Evolutionary conservation across 2,113 vertebrate species (phyloP).

Genomic region (Neogale vison): DNA sequence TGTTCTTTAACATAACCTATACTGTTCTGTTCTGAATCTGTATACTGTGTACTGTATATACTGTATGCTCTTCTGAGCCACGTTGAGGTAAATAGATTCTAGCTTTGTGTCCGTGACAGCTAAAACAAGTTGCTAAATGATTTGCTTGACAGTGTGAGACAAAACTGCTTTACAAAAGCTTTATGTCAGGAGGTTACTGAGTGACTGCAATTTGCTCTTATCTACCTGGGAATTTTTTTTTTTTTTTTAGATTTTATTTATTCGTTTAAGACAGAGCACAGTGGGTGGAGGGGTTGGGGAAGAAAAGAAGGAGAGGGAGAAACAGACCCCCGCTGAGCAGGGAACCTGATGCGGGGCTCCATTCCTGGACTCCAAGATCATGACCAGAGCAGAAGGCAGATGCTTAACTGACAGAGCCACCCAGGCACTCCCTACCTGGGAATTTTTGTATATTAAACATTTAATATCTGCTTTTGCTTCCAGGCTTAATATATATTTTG

Average conservation of each 20-base stretch:
- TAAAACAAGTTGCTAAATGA: conserved; percentile 45
- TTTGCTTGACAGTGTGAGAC: conserved; percentile 23
- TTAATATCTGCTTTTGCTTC: background rate
- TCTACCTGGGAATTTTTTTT: background rate
- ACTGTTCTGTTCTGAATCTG: background rate
- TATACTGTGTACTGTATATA: too few relatives aligned
- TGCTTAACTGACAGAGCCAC: background rate
- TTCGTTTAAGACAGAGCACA: background rate
- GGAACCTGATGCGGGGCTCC: background rate
- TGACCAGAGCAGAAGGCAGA: background rate
- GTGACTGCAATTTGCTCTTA: background rate
- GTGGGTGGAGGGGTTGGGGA: too few relatives aligned
- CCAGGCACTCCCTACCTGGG: background rate
- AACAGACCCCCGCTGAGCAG: background rate
- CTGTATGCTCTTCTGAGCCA: background rate
- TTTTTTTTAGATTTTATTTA: background rate
- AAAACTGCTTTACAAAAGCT: background rate
- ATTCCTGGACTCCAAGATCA: background rate
- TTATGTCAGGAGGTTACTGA: conserved; percentile 10
- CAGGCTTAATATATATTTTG: background rate
- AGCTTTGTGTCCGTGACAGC: conserved; percentile 26
- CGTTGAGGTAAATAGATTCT: background rate
- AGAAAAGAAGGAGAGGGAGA: background rate
- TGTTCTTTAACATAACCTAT: background rate
- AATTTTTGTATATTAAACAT: conserved; percentile 2